Percentiles rank a stretch among this genome's conserved stretches.
phyloP scores from a whole-genome alignment of 1,140 invertebrate species.

The Druon quercuslanigerum region DNA sequence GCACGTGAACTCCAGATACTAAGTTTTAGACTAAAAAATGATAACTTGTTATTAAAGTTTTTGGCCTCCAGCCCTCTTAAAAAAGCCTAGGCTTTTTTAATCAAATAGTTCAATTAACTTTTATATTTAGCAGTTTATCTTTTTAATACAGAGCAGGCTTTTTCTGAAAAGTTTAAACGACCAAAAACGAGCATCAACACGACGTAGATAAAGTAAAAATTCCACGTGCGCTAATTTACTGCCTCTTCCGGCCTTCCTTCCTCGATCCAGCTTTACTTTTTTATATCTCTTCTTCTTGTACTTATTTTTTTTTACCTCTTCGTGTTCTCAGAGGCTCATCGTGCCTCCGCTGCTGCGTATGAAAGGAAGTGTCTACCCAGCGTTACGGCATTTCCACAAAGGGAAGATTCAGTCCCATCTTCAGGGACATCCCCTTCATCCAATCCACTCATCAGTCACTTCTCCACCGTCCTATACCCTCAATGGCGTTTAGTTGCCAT shows the following conservation, averaged over 20 bases:
- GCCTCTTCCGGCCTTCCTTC: conserved; percentile 51
- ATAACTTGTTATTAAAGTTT: too few species aligned
- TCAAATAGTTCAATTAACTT: neutral
- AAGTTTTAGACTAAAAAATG: too few species aligned
- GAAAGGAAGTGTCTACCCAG: conserved; percentile 74
- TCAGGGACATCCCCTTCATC: conserved; percentile 52
- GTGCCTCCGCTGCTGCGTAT: conserved; percentile 56
- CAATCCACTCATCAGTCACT: conserved; percentile 55
- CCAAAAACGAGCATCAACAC: conserved; percentile 28
- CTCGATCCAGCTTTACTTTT: conserved; percentile 38
- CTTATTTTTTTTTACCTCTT: conserved; percentile 41
- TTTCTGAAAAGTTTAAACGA: conserved; percentile 13
- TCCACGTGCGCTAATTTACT: conserved; percentile 45
- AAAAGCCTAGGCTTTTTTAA: too few species aligned
- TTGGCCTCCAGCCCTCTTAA: too few species aligned
- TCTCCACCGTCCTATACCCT: conserved; percentile 46
- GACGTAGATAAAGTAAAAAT: conserved; percentile 34
- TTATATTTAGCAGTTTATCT: conserved; percentile 10
- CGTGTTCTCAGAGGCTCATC: conserved; percentile 42
- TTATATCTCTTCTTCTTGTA: conserved; percentile 47
- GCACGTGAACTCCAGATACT: too few species aligned
- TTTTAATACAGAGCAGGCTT: conserved; percentile 1
- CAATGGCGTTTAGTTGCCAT: conserved; percentile 67
- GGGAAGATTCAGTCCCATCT: conserved; percentile 64
- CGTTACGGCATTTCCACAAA: conserved; percentile 67